Evolutionary conservation across 2,888 invertebrate species (phyloP), one percentile per base, ranked within the genome.

Genomic region (Sepiola atlantica): DNA sequence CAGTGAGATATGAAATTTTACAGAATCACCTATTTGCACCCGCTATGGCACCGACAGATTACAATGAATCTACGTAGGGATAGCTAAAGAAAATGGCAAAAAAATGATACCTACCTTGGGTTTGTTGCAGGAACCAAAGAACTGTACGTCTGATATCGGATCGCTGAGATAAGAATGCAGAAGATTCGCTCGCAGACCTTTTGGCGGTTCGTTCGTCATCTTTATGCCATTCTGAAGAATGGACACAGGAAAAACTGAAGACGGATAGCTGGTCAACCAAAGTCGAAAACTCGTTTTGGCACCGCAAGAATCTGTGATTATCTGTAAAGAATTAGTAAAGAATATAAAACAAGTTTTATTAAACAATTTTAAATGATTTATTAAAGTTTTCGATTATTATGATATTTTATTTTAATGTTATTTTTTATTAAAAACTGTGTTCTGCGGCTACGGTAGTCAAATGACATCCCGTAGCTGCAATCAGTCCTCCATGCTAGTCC

Each of bases 111-210:
- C 95, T 95, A 97, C 97, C 95, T 95, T 95, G 24, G 97, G 97
- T 96, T 98, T 98, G n/a, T 96, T 97, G 95, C 98, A 98, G 20
- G 96, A 97, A 95, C 98, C 98, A 97, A 98, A 99, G 97, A 99
- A 99, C 96, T 98, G 98, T 0, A 98, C 98, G 94, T 97, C 97
- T n/a, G 97, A 97, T 90, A 97, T 97, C n/a, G 97, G 97, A 95
- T 97, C 97, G 95, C 97, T 97, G 54, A 97, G 96, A 95, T 97
- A 97, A 0, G 97, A 97, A 35, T 97, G 95, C 77, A 97, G 96
- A 18, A 97, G 95, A 95, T 97, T 97, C 20, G 97, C 97, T 92
- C 97, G 95, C 35, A 97, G 96, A 32, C 97, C 97, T 95, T 97
- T 97, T 0, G 97, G 97, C 20, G 97, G 97, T 94, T 97, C 97